Evolutionary conservation across 1,140 invertebrate species (phyloP).

Genomic region (Drosophila ercepeae): DNA sequence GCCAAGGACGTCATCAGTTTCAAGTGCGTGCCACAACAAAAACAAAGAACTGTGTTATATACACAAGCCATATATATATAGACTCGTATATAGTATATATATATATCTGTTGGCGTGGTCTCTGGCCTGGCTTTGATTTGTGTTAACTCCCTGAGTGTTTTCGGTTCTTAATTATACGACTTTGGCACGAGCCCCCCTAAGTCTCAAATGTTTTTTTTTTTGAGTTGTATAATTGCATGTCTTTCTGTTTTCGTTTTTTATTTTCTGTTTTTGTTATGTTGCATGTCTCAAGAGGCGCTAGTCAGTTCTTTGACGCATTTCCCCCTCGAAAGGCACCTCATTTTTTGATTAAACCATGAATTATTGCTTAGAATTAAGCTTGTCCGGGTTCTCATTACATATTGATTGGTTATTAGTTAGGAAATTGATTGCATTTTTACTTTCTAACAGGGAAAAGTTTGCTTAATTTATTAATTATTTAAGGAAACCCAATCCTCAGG

Average conservation of each 20-base stretch:
- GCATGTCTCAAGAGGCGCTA: conserved; percentile 20
- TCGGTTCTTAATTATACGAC: conserved; percentile 42
- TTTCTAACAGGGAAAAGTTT: background rate
- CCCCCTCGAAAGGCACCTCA: background rate
- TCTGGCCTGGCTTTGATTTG: conserved; percentile 37
- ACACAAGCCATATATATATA: background rate
- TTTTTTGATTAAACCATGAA: conserved; percentile 32
- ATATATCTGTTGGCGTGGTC: conserved; percentile 3
- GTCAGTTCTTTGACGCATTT: conserved; percentile 41
- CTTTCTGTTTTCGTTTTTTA: conserved; percentile 9
- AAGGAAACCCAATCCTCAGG: no score
- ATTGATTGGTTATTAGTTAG: conserved; percentile 3
- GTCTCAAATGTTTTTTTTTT: conserved; percentile 11
- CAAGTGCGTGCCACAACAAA: conserved; percentile 59
- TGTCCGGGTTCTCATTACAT: conserved; percentile 8
- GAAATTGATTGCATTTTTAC: background rate
- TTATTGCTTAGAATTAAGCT: background rate
- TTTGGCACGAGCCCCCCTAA: conserved; percentile 42
- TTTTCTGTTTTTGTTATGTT: conserved; percentile 18
- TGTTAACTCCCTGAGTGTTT: conserved; percentile 17
- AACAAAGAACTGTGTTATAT: background rate
- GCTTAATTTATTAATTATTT: background rate
- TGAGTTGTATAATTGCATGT: conserved; percentile 37
- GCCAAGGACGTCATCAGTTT: conserved; percentile 75
- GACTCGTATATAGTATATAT: conserved; percentile 8